Evolutionary conservation across 2,888 invertebrate species (phyloP), one percentile per base, ranked within the genome.

Genomic region (Oxycera nigricornis): DNA sequence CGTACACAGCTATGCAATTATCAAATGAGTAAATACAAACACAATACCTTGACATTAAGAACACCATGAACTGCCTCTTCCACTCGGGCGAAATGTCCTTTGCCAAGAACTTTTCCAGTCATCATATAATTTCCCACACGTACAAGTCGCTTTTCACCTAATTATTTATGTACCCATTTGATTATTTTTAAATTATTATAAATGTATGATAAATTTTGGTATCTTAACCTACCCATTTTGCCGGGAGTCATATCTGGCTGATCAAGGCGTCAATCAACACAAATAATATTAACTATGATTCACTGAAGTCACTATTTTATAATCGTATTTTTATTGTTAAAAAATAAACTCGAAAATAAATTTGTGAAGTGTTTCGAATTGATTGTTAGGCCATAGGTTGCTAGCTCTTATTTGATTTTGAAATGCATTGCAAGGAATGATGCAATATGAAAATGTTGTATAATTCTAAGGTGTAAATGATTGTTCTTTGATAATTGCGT

Each of bases 71-170:
- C 88, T 14, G 92, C 92, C 82, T 92, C 90, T 82, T 92, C 91
- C 61, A 93, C 92, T 79, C 89, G 87, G 24, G 92, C 92, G 82
- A 92, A 92, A 84, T 91, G 92, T 76, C 92, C 93, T 83, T 91
- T 92, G 57, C 92, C 92, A 74, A 93, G 86, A 74, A 89, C 86
- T 79, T 88, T 88, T 75, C 91, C 91, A 74, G 90, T 91, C 88
- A 92, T 89, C 80, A 88, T 86, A 85, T 92, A 93, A 81, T 90
- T 90, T 74, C 92, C 92, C 79, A 92, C 88, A 84, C 86, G 87
- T 81, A 88, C 86, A 78, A 89, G 86, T 84, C 88, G 83, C 76
- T 79, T 77, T 26, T 77, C 79, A 39, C 75, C 78, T 78, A 20
- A 22, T n/a, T 20, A n/a, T n/a, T n/a, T n/a, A n/a, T n/a, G n/a